Conservation (phyloP, 92 coral and sea anemone genomes). For the Epizoanthus rinbou region DNA sequence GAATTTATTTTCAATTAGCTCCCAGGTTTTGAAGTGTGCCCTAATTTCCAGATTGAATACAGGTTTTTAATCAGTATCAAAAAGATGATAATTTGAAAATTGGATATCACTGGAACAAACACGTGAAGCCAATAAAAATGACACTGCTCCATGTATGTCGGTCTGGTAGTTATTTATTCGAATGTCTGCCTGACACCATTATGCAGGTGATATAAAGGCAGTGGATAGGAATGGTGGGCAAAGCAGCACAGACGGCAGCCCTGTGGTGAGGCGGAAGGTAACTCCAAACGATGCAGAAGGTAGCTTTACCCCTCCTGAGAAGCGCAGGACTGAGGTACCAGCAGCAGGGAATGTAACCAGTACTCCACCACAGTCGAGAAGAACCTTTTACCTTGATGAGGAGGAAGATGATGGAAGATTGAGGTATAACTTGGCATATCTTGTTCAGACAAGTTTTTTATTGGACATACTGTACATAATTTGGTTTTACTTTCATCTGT, state of each 20-base stretch:
- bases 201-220: neutral
- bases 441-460: too few species aligned
- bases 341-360: neutral
- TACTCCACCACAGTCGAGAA: neutral
- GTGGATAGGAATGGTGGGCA: constrained; percentile 11
- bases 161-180: neutral
- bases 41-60: too few species aligned
- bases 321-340: constrained; percentile 19
- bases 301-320: constrained; percentile 39
- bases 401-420: neutral
- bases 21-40: too few species aligned
- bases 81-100: too few species aligned
- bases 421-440: neutral
- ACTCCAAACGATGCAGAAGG: neutral
- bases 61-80: too few species aligned
- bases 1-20: too few species aligned
- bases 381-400: constrained; percentile 5
- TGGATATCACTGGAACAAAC: too few species aligned
- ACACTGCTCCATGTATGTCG: neutral
- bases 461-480: too few species aligned
- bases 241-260: constrained; percentile 42
- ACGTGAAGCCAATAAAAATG: neutral
- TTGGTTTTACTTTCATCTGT: too few species aligned
- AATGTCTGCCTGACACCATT: too few species aligned
- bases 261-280: constrained; percentile 34